A percentile compares a stretch with the other conserved stretches of the same genome.
Evolutionary conservation across 2,888 invertebrate genomes (phyloP).

Genomic region (Gymnocheta viridis): DNA sequence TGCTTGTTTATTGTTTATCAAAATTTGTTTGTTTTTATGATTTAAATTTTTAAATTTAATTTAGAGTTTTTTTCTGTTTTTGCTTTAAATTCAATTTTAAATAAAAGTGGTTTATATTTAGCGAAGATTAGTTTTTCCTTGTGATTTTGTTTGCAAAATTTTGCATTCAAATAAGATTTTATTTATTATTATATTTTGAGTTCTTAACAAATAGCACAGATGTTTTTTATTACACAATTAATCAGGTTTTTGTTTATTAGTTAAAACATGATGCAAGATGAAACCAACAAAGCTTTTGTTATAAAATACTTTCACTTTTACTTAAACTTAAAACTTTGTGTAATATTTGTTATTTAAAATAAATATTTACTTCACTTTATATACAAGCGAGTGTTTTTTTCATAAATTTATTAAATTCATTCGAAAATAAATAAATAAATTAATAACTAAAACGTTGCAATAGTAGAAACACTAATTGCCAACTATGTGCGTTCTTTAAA

Average conservation of each 20-base stretch:
- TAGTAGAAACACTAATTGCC: slow-evolving; percentile 4
- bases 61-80: background rate
- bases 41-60: background rate
- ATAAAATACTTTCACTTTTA: slow-evolving; percentile 51
- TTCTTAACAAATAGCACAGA: background rate
- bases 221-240: background rate
- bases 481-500: slow-evolving; percentile 62
- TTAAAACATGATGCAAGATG: background rate
- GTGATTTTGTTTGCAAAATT: background rate
- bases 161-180: background rate
- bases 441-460: background rate
- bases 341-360: background rate
- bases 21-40: background rate
- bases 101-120: background rate
- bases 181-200: background rate
- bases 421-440: slow-evolving; percentile 2
- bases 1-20: background rate
- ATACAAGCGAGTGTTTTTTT: background rate
- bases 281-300: background rate
- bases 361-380: slow-evolving; percentile 31
- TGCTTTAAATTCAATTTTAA: background rate
- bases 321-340: background rate
- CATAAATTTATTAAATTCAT: background rate
- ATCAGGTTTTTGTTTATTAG: slow-evolving; percentile 49
- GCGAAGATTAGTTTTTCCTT: background rate